Conservation (phyloP, 2,113 vertebrate species). For the Cyanistes caeruleus region DNA sequence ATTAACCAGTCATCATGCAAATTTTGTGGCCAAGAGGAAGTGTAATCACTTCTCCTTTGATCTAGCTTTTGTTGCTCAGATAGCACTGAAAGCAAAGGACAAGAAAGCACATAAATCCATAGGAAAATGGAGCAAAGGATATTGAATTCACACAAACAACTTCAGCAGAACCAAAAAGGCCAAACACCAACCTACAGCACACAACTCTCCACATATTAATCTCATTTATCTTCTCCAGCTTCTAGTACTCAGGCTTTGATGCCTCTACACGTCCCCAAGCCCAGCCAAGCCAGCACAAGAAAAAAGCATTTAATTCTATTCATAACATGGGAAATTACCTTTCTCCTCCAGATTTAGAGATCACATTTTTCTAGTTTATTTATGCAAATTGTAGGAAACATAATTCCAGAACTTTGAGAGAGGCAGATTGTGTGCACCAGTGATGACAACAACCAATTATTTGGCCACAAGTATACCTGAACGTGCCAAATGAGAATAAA, state of each 20-base stretch:
- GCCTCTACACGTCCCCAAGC: rapidly evolving
- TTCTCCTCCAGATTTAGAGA: not conserved
- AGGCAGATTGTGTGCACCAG: not conserved
- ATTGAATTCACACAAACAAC: not conserved
- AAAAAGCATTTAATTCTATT: not conserved
- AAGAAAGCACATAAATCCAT: not conserved
- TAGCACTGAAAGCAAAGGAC: not conserved
- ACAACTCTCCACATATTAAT: not conserved
- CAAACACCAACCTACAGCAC: not conserved
- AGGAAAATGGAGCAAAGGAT: not conserved
- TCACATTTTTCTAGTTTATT: not conserved
- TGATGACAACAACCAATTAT: not conserved
- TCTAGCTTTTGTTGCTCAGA: not conserved
- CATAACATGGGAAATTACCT: not conserved
- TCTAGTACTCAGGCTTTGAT: not conserved
- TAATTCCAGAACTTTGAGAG: not conserved
- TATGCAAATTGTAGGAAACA: not conserved
- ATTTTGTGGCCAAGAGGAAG: not conserved
- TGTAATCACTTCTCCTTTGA: not conserved
- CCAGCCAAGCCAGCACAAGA: not conserved
- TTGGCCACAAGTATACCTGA: not conserved
- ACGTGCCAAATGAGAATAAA: not conserved
- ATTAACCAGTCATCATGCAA: not conserved
- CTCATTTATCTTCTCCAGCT: not conserved
- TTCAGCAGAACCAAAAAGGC: not conserved